Evolutionary conservation across 2,113 vertebrate species (phyloP).

Genomic region (Argyrosomus japonicus): DNA sequence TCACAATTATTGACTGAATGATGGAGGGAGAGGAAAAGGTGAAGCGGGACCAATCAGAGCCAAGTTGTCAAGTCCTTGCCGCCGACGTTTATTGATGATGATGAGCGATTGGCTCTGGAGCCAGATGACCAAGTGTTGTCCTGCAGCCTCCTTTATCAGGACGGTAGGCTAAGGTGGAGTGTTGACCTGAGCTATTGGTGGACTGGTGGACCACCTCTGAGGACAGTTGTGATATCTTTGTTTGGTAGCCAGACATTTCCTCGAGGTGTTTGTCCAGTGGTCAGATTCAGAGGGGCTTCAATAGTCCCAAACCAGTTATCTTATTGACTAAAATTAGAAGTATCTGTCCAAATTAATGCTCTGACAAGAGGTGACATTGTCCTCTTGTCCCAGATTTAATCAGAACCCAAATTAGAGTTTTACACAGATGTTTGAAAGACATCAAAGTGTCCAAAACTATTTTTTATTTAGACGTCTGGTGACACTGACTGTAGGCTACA

Average conservation of each 20-base stretch:
- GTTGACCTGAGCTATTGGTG: neutral
- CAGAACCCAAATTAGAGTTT: slow-evolving; percentile 13
- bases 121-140: neutral
- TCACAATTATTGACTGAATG: too few species aligned
- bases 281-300: neutral
- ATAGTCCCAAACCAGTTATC: neutral
- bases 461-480: neutral
- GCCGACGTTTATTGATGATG: neutral
- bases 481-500: neutral
- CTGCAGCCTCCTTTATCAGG: neutral
- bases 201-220: neutral
- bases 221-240: neutral
- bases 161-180: neutral
- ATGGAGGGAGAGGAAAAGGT: too few species aligned
- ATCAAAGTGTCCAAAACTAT: neutral
- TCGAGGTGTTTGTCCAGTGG: neutral
- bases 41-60: neutral
- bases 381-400: slow-evolving; percentile 34
- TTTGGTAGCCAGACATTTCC: neutral
- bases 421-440: slow-evolving; percentile 2
- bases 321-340: slow-evolving; percentile 36
- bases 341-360: slow-evolving; percentile 11
- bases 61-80: neutral
- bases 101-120: neutral
- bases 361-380: slow-evolving; percentile 30